Evolutionary conservation across 2,113 vertebrate genomes (phyloP).

Genomic region (Microcebus murinus): DNA sequence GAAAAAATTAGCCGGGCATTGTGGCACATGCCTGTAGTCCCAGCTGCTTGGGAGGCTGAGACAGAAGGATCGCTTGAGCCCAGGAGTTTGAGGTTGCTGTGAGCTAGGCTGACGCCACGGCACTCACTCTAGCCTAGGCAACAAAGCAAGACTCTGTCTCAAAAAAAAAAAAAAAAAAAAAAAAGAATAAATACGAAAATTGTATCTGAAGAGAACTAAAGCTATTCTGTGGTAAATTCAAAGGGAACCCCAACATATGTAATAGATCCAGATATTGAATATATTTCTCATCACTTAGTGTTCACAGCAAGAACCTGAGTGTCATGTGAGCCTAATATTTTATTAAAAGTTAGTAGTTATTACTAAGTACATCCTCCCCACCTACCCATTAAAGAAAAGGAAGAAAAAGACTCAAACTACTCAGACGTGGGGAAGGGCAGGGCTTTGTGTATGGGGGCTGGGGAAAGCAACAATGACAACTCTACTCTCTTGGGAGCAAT

Average conservation of each 20-base stretch:
- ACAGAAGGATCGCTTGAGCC: too few species aligned
- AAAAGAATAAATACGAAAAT: conserved; percentile 15
- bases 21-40: too few species aligned
- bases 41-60: too few species aligned
- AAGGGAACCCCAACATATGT: not conserved
- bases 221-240: not conserved
- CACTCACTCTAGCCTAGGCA: too few species aligned
- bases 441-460: too few species aligned
- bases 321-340: not conserved
- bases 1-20: too few species aligned
- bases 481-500: not conserved
- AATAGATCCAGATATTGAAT: not conserved
- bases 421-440: not conserved
- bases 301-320: not conserved
- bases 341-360: not conserved
- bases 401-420: not conserved
- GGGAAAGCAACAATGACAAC: too few species aligned
- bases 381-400: too few species aligned
- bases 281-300: not conserved
- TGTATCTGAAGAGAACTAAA: not conserved
- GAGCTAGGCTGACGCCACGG: too few species aligned
- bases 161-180: too few species aligned
- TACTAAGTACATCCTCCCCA: not conserved
- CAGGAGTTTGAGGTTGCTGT: too few species aligned
- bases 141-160: too few species aligned